phyloP scores from a whole-genome alignment of 2,888 invertebrate species.

The Dasypolia templi region DNA sequence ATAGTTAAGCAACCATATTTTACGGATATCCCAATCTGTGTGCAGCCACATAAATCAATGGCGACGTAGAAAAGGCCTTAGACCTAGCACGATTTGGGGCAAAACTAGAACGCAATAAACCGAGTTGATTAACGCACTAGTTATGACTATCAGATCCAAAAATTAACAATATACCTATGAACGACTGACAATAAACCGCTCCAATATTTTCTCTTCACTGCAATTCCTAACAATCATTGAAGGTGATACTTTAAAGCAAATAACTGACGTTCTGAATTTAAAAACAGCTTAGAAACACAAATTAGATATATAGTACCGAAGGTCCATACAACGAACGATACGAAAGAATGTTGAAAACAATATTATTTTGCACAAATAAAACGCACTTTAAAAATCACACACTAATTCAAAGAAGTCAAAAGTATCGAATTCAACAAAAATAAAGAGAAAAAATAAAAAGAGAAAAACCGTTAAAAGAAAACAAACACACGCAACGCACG shows the following conservation, averaged over 20 bases:
- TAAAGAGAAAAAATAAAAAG: neutral
- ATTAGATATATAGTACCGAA: neutral
- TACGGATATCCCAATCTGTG: neutral
- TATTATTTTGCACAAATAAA: neutral
- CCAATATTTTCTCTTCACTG: constrained; percentile 24
- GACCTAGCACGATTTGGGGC: neutral
- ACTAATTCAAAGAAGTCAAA: neutral
- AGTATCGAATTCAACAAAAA: neutral
- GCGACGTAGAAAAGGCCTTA: neutral
- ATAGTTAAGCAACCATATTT: neutral
- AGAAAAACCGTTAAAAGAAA: neutral
- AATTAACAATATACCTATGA: constrained; percentile 13
- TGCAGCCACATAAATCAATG: neutral
- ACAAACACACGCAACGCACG: too few relatives aligned
- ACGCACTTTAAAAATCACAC: neutral
- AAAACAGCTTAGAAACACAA: neutral
- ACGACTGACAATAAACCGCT: constrained; percentile 17
- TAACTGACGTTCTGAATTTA: neutral
- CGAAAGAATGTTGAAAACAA: neutral
- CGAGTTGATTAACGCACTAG: neutral
- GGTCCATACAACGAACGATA: neutral
- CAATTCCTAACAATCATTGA: constrained; percentile 31
- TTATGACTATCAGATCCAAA: neutral
- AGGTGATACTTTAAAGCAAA: constrained; percentile 35
- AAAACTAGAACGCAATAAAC: neutral